These are phyloP conservation scores for Pluvianellus socialis DNA, from an alignment of 2,113 vertebrate genomes.

Conservation along the genomic window DNA sequence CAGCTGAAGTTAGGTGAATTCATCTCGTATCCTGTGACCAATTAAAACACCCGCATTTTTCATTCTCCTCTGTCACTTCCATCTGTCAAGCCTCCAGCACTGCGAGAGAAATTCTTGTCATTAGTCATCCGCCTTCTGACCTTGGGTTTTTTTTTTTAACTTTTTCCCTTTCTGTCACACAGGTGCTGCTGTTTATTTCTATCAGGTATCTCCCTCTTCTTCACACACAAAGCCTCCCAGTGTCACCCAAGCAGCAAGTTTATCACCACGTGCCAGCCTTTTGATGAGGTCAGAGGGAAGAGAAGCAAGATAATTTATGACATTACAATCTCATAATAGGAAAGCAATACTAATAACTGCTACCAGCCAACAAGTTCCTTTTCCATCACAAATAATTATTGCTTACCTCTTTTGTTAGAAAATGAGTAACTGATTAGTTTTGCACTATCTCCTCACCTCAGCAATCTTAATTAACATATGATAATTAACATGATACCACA, in stretches of 20 bases:
- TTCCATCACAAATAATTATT: not conserved
- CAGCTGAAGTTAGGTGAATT: not conserved
- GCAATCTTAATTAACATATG: not conserved
- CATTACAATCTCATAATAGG: not conserved
- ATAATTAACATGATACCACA: not conserved
- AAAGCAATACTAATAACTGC: not conserved
- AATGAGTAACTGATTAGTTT: not conserved
- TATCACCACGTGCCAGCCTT: not conserved
- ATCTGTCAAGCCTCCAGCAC: not conserved
- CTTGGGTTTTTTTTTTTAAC: not conserved
- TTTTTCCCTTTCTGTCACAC: not conserved
- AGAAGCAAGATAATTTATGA: not conserved
- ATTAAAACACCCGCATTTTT: conserved; percentile 14
- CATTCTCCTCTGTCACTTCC: not conserved
- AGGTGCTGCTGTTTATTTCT: not conserved
- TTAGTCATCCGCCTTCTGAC: not conserved
- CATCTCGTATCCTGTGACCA: not conserved
- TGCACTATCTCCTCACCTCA: not conserved
- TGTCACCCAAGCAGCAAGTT: not conserved
- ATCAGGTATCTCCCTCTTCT: not conserved
- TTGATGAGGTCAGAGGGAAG: not conserved
- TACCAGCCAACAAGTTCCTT: not conserved
- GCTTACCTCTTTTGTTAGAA: not conserved
- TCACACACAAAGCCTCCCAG: not conserved
- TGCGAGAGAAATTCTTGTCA: not conserved